These are phyloP conservation scores for Hirtodrosophila confusa DNA, from an alignment of 2,888 invertebrate genomes.

Conservation along the genomic window DNA sequence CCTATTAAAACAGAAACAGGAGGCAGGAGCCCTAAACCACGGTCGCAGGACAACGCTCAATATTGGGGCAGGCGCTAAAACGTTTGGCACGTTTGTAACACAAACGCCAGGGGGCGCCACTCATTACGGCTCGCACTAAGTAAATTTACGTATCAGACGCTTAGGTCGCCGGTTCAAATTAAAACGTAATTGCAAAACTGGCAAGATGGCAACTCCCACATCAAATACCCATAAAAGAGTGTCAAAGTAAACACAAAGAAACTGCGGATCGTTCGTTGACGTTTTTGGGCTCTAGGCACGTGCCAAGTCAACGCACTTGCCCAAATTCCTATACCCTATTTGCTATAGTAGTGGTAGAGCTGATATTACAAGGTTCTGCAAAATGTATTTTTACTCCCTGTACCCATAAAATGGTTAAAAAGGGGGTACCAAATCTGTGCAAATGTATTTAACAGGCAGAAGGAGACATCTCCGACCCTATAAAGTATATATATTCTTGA, in stretches of 20 bases:
- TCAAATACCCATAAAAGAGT: slow-evolving; percentile 37
- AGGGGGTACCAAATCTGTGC: no score
- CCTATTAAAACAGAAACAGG: slow-evolving; percentile 59
- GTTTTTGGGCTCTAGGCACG: slow-evolving; percentile 3
- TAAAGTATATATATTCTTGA: no score
- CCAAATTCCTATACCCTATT: no score
- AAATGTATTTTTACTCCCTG: no score
- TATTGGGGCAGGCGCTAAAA: slow-evolving; percentile 61
- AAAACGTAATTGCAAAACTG: slow-evolving; percentile 53
- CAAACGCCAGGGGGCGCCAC: slow-evolving; percentile 31
- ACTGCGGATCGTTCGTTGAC: not conserved
- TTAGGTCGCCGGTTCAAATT: slow-evolving; percentile 40
- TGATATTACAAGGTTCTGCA: no score
- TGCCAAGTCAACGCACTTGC: slow-evolving; percentile 7
- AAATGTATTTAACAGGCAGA: no score
- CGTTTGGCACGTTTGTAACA: slow-evolving; percentile 48
- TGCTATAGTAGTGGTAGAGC: no score
- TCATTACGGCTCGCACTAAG: slow-evolving; percentile 41
- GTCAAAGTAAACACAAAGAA: slow-evolving; percentile 31
- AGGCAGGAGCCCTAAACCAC: slow-evolving; percentile 20
- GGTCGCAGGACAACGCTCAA: slow-evolving; percentile 32
- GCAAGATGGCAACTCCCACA: slow-evolving; percentile 14
- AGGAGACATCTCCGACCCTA: no score
- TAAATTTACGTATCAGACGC: slow-evolving; percentile 39
- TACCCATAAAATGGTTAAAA: no score